Conservation (phyloP, 2,113 vertebrate species). For the Procavia capensis region DNA sequence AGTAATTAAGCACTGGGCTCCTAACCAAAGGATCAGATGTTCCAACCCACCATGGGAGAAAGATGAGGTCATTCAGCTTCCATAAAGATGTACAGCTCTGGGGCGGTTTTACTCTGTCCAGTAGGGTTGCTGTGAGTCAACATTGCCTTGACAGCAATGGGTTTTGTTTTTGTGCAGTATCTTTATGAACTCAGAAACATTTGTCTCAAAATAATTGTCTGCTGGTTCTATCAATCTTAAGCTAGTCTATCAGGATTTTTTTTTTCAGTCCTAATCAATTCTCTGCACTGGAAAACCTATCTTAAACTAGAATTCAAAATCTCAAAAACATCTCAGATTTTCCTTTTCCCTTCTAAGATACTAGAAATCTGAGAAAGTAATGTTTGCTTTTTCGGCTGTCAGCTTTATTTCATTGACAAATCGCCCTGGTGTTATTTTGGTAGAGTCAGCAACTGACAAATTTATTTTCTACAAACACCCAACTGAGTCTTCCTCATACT, state of each 20-base stretch:
- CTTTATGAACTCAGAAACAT: neutral
- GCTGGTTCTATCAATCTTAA: neutral
- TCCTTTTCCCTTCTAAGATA: neutral
- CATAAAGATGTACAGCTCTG: too few species aligned
- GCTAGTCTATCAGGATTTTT: neutral
- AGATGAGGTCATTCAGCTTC: too few species aligned
- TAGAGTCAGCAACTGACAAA: neutral
- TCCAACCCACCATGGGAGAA: too few species aligned
- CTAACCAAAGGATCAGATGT: too few species aligned
- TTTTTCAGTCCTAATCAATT: neutral
- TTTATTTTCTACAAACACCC: neutral
- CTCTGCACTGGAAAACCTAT: too few species aligned
- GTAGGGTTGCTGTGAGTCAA: too few species aligned
- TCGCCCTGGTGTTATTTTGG: neutral
- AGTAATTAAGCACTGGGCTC: too few species aligned
- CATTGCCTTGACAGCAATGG: too few species aligned
- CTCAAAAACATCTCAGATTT: neutral
- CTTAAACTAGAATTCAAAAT: neutral
- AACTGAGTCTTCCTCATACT: neutral
- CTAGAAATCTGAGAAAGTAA: neutral
- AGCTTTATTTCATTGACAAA: neutral
- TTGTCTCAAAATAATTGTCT: neutral
- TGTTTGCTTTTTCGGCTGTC: neutral
- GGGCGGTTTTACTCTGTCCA: too few species aligned
- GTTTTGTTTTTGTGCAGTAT: too few species aligned